Evolutionary conservation across 2,113 vertebrate genomes (phyloP).

Genomic region (Xiphorhynchus elegans): DNA sequence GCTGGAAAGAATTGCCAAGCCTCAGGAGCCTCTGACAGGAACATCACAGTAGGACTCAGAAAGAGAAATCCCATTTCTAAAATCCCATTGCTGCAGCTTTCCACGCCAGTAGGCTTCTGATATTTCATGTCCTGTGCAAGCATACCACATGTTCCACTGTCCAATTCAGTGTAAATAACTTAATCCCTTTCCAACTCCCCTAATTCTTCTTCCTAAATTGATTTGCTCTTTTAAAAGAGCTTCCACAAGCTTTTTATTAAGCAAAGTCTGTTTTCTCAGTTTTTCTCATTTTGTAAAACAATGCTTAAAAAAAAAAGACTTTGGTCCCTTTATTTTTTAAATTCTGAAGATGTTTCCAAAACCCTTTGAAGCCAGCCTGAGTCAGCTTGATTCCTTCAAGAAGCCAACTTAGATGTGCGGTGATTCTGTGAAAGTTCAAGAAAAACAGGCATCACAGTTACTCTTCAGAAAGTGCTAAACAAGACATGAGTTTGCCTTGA

Average conservation of each 20-base stretch:
- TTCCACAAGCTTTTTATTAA: background rate
- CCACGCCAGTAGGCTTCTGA: background rate
- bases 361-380: background rate
- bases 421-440: background rate
- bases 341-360: background rate
- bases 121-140: background rate
- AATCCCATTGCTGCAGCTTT: background rate
- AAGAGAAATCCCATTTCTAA: background rate
- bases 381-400: background rate
- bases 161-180: background rate
- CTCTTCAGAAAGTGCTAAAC: background rate
- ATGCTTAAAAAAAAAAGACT: background rate
- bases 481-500: background rate
- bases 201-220: background rate
- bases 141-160: accelerated
- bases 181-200: background rate
- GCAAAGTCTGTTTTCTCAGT: background rate
- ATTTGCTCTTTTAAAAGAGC: background rate
- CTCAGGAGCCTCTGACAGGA: background rate
- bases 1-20: background rate
- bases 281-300: background rate
- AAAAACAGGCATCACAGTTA: background rate
- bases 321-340: background rate
- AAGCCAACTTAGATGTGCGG: background rate
- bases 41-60: background rate